Evolutionary conservation across 2,113 vertebrate genomes (phyloP).

Genomic region (Riparia riparia): DNA sequence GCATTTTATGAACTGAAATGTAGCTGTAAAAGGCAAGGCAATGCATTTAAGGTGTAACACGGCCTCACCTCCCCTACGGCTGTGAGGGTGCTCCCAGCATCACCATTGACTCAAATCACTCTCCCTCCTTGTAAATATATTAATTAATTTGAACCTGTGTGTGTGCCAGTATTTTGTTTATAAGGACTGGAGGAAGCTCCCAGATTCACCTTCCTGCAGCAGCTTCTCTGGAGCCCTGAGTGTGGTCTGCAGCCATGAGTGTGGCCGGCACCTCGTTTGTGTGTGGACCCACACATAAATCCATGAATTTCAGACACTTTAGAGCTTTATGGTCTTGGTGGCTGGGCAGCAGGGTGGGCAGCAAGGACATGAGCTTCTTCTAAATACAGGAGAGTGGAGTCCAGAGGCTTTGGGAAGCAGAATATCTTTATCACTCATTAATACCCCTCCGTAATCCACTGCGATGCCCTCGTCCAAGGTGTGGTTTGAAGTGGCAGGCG

Average conservation of each 20-base stretch:
- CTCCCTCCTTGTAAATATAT: not conserved
- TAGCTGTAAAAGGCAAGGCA: not conserved
- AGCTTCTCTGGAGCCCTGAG: not conserved
- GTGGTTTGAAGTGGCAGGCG: not conserved
- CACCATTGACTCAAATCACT: not conserved
- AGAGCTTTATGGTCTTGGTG: constrained; percentile 15
- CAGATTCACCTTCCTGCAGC: constrained; percentile 21
- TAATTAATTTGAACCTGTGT: not conserved
- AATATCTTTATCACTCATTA: fast-evolving
- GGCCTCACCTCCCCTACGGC: not conserved
- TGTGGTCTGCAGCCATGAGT: not conserved
- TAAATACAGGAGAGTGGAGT: fast-evolving
- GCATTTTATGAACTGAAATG: constrained; percentile 1
- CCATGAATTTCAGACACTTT: constrained; percentile 77
- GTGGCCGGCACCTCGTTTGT: not conserved
- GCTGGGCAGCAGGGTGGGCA: not conserved
- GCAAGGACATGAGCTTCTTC: not conserved
- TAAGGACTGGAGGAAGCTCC: not conserved
- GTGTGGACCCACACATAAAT: constrained; percentile 21
- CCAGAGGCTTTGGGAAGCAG: not conserved
- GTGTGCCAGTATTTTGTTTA: not conserved
- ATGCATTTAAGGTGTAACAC: not conserved
- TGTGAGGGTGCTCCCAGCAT: fast-evolving
- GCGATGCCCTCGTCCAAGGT: not conserved
- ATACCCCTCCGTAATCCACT: fast-evolving